Base-by-base conservation (phyloP, 2,888 invertebrate species). In the Cremastobaeus sp. region DNA sequence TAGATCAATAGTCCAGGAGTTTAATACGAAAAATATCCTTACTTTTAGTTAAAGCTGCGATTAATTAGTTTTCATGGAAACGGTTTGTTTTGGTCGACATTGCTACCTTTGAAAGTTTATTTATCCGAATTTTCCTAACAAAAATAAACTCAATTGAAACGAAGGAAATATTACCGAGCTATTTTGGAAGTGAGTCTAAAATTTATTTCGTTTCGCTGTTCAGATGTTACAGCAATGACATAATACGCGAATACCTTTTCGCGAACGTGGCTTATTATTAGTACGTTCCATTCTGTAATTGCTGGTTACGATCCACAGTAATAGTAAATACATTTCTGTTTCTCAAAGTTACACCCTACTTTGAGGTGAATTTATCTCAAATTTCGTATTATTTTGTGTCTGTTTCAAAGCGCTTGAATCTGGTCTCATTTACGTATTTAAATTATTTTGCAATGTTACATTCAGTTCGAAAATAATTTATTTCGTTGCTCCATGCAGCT, bases 381-480 rank as follows among this genome's bases (percentile, higher is more conserved):
- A 57, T 21, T 45, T 57, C 18, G 35, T 45, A 57, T 57, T 57
- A 57, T 45, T 45, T 57, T 57, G 45, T 21, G 35, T 12, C 45
- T 18, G 25, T 45, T 45, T 20, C 34, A 34, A 21, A 45, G n/a
- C n/a, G 9, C 2, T 8, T 20, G n/a, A 45, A 45, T 21, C 30
- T 35, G 32, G 14, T 43, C 12, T 43, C 55, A 9, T 43, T 5
- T 30, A 30, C 30, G 12, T 15, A 5, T 18, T 18, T 0, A 21
- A 50, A 50, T 34, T 41, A 32, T 30, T 39, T 28, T 11, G 8
- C 11, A 30, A 35, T 32, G 14, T 43, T 21, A 21, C 12, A 12
- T 43, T 12, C 39, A 15, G 3, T 15, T 6, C 37, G 15, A 15
- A 4, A 8, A 37, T 15, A 15, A 15, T n/a, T 30, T 3, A 6